These are phyloP conservation scores for Miniopterus natalensis DNA, from an alignment of 2,113 vertebrate genomes.

Conservation along the genomic window DNA sequence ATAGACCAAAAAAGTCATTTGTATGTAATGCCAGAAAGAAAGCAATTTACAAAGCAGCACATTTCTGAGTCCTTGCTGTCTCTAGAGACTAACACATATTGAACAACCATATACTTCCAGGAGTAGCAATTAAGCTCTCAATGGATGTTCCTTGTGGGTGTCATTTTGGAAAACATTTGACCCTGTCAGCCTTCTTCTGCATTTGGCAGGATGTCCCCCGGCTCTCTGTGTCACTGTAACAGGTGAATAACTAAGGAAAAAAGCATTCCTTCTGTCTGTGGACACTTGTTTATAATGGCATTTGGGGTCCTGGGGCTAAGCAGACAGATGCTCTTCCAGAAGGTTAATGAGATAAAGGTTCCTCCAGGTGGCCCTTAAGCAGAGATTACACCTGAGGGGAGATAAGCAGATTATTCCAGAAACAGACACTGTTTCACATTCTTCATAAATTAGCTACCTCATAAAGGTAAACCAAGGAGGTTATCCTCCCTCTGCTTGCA, in stretches of 20 bases:
- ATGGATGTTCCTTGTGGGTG: not conserved
- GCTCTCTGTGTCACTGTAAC: slow-evolving; percentile 5
- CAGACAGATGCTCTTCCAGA: slow-evolving; percentile 93
- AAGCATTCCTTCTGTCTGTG: slow-evolving; percentile 39
- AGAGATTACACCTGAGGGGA: slow-evolving; percentile 96
- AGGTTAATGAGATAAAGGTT: slow-evolving; percentile 96
- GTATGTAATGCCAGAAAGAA: not conserved
- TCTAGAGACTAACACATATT: fast-evolving
- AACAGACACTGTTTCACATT: slow-evolving; percentile 87
- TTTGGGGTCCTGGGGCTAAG: slow-evolving; percentile 80
- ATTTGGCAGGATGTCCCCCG: slow-evolving; percentile 16
- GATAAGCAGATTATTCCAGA: slow-evolving; percentile 96
- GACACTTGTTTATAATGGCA: slow-evolving; percentile 79
- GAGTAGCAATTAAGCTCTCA: slow-evolving; percentile 25
- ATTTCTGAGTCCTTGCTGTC: not conserved
- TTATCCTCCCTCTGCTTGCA: not conserved
- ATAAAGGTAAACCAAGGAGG: slow-evolving; percentile 42
- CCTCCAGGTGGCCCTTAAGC: slow-evolving; percentile 90
- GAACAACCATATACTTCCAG: not conserved
- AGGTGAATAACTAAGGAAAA: slow-evolving; percentile 56
- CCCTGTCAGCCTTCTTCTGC: not conserved
- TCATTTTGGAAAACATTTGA: slow-evolving; percentile 63
- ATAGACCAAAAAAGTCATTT: not conserved
- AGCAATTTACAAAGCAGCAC: slow-evolving; percentile 14
- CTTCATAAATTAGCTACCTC: slow-evolving; percentile 76